These are phyloP conservation scores for Caenorhabditis japonica DNA, from an alignment of 2,888 invertebrate species.

Conservation along the genomic window DNA sequence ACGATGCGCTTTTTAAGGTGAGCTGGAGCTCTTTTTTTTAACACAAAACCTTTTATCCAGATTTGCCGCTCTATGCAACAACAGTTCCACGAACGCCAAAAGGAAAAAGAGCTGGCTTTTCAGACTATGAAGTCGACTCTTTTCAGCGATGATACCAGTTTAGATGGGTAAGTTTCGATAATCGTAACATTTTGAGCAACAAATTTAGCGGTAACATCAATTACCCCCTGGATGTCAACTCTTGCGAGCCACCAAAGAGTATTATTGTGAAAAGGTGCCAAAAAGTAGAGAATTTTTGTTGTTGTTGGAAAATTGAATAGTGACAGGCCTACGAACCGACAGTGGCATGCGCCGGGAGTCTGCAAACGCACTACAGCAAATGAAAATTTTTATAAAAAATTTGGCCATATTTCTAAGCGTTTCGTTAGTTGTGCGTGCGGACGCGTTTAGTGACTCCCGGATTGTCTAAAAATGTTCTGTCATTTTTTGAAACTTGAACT, in stretches of 20 bases:
- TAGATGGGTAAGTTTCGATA: constrained; percentile 64
- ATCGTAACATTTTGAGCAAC: too few species aligned
- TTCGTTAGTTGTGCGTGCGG: too few species aligned
- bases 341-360: too few species aligned
- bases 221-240: constrained; percentile 12
- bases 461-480: too few species aligned
- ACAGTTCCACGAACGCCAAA: constrained; percentile 42
- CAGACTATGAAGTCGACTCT: constrained; percentile 62
- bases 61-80: constrained; percentile 65
- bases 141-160: constrained; percentile 74
- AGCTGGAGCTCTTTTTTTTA: neutral
- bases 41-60: constrained; percentile 27
- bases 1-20: constrained; percentile 65
- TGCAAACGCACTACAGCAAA: too few species aligned
- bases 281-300: neutral
- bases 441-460: too few species aligned
- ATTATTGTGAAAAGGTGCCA: constrained; percentile 35
- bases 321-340: too few species aligned
- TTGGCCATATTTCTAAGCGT: too few species aligned
- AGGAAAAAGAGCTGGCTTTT: constrained; percentile 55
- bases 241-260: constrained; percentile 33
- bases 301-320: too few species aligned
- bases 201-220: constrained; percentile 31
- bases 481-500: too few species aligned
- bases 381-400: too few species aligned